Percentiles rank a stretch among this genome's conserved stretches.
Evolutionary conservation across 2,797 vertebrate species (phyloP).

Genomic region (Etheostoma nigrum): DNA sequence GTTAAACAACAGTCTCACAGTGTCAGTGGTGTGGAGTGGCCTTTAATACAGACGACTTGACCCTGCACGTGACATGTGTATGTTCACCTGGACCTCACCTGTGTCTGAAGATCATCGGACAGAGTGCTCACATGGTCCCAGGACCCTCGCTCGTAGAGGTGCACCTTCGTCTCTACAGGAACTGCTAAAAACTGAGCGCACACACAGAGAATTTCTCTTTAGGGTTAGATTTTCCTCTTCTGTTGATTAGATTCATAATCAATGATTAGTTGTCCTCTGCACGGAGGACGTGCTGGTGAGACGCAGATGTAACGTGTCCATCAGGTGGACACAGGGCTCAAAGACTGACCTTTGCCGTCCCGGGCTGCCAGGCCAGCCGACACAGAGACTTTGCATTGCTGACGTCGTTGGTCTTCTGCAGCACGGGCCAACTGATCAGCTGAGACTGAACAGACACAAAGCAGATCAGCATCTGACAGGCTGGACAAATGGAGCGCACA

Average conservation of each 20-base stretch:
- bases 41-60: background rate
- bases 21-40: background rate
- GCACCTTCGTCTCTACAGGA: conserved; percentile 90
- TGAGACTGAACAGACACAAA: conserved; percentile 82
- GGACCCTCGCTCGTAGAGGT: conserved; percentile 90
- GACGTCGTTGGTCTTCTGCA: conserved; percentile 93
- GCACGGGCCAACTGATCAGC: conserved; percentile 87
- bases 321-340: rapidly evolving
- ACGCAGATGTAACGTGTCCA: background rate
- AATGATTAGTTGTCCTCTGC: background rate
- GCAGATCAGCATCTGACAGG: background rate
- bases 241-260: background rate
- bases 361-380: conserved; percentile 93
- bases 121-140: conserved; percentile 88
- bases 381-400: conserved; percentile 93
- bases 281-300: background rate
- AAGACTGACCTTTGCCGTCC: conserved; percentile 84
- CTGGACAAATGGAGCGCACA: background rate
- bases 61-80: background rate
- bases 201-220: background rate
- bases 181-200: conserved; percentile 90
- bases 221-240: background rate
- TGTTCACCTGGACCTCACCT: conserved; percentile 81
- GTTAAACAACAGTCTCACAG: background rate
- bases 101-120: conserved; percentile 86